Evolutionary conservation across 2,113 vertebrate genomes (phyloP).

Genomic region (Myotis brandtii): DNA sequence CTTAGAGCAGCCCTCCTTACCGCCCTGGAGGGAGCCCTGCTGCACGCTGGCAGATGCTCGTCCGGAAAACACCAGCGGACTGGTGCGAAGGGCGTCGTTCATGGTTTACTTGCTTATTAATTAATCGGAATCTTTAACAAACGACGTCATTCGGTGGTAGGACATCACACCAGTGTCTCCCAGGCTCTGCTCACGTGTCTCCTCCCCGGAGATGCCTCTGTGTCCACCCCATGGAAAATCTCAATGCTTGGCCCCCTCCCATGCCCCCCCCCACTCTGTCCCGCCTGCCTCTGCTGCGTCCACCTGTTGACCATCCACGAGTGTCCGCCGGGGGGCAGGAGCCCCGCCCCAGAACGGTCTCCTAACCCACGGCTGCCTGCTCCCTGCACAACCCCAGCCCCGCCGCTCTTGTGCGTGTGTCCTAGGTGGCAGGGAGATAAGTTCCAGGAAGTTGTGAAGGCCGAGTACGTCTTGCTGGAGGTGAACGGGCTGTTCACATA

Average conservation of each 20-base stretch:
- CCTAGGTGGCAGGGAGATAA: not conserved
- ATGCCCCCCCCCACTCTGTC: not conserved
- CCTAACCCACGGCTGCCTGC: not conserved
- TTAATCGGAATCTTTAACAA: not conserved
- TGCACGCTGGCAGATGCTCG: not conserved
- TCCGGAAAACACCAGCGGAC: not conserved
- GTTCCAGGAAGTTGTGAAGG: not conserved
- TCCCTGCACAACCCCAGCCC: no score
- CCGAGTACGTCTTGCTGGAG: constrained; percentile 61
- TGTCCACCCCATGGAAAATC: not conserved
- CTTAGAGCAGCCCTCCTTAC: not conserved
- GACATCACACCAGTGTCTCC: not conserved
- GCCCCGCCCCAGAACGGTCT: accelerated
- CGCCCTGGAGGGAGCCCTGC: not conserved
- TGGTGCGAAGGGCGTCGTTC: not conserved
- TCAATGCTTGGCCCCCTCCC: not conserved
- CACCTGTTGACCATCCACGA: not conserved
- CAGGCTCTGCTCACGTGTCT: not conserved
- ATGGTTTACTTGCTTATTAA: not conserved
- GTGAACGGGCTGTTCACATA: constrained; percentile 55
- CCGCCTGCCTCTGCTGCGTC: not conserved
- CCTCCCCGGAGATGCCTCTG: not conserved
- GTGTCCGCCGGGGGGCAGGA: not conserved
- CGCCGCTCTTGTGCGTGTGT: accelerated
- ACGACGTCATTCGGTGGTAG: not conserved